These are phyloP conservation scores for Amphibalanus amphitrite DNA, from an alignment of 1,140 invertebrate species.

Conservation along the genomic window DNA sequence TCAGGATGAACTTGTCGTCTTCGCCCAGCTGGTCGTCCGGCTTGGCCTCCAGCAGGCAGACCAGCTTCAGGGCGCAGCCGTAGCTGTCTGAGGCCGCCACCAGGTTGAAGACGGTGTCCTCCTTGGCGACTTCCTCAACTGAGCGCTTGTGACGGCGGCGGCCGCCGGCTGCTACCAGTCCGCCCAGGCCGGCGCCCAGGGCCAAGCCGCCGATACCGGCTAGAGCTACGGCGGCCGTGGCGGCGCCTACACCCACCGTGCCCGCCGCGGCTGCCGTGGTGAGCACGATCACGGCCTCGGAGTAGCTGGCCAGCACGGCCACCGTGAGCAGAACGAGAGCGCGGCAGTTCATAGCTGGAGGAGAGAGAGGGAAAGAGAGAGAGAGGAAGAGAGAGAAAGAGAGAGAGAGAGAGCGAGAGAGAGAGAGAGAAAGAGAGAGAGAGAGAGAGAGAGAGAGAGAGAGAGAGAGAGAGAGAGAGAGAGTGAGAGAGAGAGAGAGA, in stretches of 20 bases:
- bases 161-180: neutral
- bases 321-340: neutral
- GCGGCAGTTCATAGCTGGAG: no score
- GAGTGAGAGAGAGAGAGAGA: no score
- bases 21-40: constrained; percentile 14
- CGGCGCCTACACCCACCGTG: neutral
- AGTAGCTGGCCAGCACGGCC: neutral
- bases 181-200: neutral
- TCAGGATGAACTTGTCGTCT: constrained; percentile 21
- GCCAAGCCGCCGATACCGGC: neutral
- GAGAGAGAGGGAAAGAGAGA: no score
- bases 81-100: constrained; percentile 17
- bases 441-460: no score
- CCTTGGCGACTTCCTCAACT: constrained; percentile 12
- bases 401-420: no score
- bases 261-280: neutral
- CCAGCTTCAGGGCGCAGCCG: constrained; percentile 21
- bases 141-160: constrained; percentile 10
- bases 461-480: no score
- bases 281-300: neutral
- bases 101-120: constrained; percentile 13
- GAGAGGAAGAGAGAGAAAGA: no score
- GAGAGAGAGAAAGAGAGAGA: no score
- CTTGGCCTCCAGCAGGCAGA: constrained; percentile 21
- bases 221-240: neutral